phyloP scores from a whole-genome alignment of 1,140 invertebrate species.

The Scylla paramamosain region DNA sequence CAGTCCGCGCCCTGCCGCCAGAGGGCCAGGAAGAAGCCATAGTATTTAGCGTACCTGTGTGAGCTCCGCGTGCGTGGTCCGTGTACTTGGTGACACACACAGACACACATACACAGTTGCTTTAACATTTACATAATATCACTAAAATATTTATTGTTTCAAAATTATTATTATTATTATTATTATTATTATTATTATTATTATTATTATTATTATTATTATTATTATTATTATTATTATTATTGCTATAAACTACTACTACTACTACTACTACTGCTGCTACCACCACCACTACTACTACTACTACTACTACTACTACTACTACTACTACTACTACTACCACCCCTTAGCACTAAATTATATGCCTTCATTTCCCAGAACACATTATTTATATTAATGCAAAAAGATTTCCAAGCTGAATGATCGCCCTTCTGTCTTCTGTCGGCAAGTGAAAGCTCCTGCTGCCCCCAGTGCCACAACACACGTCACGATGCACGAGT shows the following conservation, averaged over 20 bases:
- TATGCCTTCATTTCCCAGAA: too few relatives aligned
- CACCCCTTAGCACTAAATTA: neutral
- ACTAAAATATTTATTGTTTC: too few relatives aligned
- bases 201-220: too few relatives aligned
- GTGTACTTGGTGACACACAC: neutral
- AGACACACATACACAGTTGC: neutral
- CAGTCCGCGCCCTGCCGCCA: neutral
- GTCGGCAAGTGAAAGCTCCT: too few relatives aligned
- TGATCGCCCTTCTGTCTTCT: too few relatives aligned
- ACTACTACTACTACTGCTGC: neutral
- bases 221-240: neutral
- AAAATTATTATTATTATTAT: neutral
- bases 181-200: too few relatives aligned
- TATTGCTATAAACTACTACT: neutral
- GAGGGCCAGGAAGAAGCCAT: slow-evolving; percentile 6
- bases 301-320: slow-evolving; percentile 23
- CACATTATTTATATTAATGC: too few relatives aligned
- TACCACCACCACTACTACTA: neutral
- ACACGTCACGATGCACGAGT: too few relatives aligned
- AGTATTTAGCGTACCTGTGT: slow-evolving; percentile 2
- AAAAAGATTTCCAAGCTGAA: too few relatives aligned
- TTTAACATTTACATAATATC: too few relatives aligned
- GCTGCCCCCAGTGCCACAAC: too few relatives aligned
- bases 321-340: neutral
- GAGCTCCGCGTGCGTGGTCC: neutral